Base-by-base conservation (phyloP, 2,797 vertebrate species). In the Scarus forsteni region DNA sequence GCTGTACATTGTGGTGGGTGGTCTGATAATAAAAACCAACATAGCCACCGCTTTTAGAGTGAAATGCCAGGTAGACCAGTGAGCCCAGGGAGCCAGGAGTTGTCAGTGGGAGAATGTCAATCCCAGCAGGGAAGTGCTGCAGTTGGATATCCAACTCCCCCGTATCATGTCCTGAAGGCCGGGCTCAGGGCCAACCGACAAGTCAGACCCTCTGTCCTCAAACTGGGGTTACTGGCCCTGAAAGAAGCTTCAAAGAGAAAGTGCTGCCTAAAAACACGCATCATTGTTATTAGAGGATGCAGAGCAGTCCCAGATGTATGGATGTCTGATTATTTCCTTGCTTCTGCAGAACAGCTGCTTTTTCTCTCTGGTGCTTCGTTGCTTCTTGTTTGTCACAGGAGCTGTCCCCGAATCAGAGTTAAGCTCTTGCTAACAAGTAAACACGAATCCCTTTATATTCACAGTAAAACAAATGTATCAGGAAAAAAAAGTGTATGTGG, bases 61-160 rank as follows among this genome's bases (percentile, higher is more conserved):
- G 58, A 85, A 86, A 84, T 84, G 74, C 58, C 83, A 78, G 65
- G 66, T 64, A 79, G 83, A 84, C 73, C 75, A 88, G 64, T 10
- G 77, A 72, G 64, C 70, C 46, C 59, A 42, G 84, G 84, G 74
- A 78, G 78, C 71, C 84, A 75, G 78, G 72, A 73, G 71, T 53
- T 66, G 71, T 73, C 80, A 80, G 77, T 67, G 66, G 74, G 84
- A 85, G 75, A 82, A 85, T 88, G 85, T 84, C 87, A 86, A 34
- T 79, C 78, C 44, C 84, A 81, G 82, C 76, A 70, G 64, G 82
- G 58, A 39, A 56, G 57, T 58, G n/a, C 63, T 82, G 67, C 79
- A 79, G 77, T 79, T 82, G 74, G 78, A 84, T 58, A 67, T 59
- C 60, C 58, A 59, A 39, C 65, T 53, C 61, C 63, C 50, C 36